Base-by-base conservation (phyloP, 1,140 invertebrate species). In the Cotesia typhae region DNA sequence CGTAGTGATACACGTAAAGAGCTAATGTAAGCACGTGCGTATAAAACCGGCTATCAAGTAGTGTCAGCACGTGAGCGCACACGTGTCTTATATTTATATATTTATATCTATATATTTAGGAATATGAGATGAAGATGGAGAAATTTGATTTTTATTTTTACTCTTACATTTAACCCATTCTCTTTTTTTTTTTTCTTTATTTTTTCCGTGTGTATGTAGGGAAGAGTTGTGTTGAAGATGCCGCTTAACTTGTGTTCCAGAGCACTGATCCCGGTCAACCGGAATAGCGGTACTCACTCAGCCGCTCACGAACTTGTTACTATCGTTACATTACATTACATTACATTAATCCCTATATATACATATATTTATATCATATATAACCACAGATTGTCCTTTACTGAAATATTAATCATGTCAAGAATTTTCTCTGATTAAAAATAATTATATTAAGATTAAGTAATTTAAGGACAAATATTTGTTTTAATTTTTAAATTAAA, bases 221-320 rank as follows among this genome's bases (percentile, higher is more conserved):
- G 9, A 59, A 57, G 47, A 55, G 41, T 47, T 12, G 5, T 36
- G 17, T 36, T 55, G 55, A 47, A 60, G 53, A 68, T 68, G 55
- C 67, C 53, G 53, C 65, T 55, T 76, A 75, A 72, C 76, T 78
- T 78, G 71, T 82, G 84, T 85, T 86, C 84, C 84, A 85, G 82
- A 83, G 84, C 81, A 79, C 76, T 84, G 84, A 86, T 86, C 83
- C 83, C 84, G 84, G 84, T 86, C 83, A 86, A 82, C 79, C 78
- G 77, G 81, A 82, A 82, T 85, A 85, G 84, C 84, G 84, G 84
- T 83, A 85, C 81, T 79, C 76, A 73, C 71, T 77, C 76, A 72
- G 75, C 75, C 76, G 75, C 76, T 52, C 72, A 66, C 72, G 68
- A 53, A 60, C 55, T 38, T 3, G 57, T 59, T 59, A 59, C 20